A percentile compares a stretch with the other conserved stretches of the same genome.
phyloP scores from a whole-genome alignment of 2,888 invertebrate genomes.

The Orthosia gothica region DNA sequence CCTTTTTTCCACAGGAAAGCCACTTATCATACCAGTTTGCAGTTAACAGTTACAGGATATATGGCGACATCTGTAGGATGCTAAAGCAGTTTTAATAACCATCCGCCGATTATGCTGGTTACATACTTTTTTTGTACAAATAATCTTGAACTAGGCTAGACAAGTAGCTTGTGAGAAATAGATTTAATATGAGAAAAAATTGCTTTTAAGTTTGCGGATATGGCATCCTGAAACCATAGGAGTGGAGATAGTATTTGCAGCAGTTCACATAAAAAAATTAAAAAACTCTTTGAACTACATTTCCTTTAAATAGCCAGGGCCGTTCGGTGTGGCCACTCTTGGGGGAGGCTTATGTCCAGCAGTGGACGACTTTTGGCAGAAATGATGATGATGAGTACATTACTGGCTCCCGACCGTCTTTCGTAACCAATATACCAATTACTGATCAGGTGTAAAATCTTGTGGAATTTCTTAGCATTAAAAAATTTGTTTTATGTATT shows the following conservation, averaged over 20 bases:
- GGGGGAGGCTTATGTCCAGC: no score
- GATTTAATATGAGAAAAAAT: neutral
- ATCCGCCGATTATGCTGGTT: slow-evolving; percentile 36
- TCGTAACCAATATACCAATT: no score
- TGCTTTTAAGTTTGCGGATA: neutral
- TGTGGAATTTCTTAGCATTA: no score
- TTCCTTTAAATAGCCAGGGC: no score
- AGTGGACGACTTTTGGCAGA: no score
- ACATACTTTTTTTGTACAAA: slow-evolving; percentile 1
- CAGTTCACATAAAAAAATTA: no score
- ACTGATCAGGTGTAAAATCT: no score
- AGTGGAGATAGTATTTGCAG: neutral
- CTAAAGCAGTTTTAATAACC: slow-evolving; percentile 31
- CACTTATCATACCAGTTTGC: slow-evolving; percentile 2
- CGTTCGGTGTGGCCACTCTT: no score
- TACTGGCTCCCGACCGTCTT: no score
- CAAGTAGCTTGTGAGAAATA: slow-evolving; percentile 34
- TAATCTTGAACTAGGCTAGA: neutral
- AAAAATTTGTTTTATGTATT: no score
- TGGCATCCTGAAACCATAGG: neutral
- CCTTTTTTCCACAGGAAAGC: slow-evolving; percentile 4
- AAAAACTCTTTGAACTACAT: no score
- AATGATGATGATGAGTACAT: no score
- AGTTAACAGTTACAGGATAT: slow-evolving; percentile 1
- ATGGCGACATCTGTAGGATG: slow-evolving; percentile 37